These are phyloP conservation scores for Willowsia nigromaculata DNA, from an alignment of 2,888 invertebrate species.

Conservation along the genomic window DNA sequence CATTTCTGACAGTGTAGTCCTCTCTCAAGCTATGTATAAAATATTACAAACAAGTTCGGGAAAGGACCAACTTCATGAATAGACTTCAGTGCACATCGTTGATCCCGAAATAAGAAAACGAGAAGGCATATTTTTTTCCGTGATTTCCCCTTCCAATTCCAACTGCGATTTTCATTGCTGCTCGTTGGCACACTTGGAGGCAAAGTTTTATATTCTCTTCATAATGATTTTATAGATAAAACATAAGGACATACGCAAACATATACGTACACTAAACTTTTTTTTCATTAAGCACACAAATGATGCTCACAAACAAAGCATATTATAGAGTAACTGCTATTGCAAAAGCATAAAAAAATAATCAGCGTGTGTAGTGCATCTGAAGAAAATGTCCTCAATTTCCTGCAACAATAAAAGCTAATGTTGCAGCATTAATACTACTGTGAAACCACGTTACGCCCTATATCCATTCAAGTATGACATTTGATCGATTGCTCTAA, in stretches of 20 bases:
- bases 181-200: too few species aligned
- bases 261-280: too few species aligned
- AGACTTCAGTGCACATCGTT: neutral
- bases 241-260: too few species aligned
- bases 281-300: too few species aligned
- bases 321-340: neutral
- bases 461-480: neutral
- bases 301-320: neutral
- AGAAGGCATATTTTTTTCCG: neutral
- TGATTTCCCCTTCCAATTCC: neutral
- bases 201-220: too few species aligned
- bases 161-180: neutral
- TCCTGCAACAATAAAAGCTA: neutral
- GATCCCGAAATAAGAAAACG: neutral
- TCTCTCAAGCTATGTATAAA: neutral
- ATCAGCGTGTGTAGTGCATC: neutral
- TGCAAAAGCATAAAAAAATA: neutral
- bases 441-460: neutral
- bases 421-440: neutral
- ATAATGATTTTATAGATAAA: too few species aligned
- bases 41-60: neutral
- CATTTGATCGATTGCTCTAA: constrained; percentile 26
- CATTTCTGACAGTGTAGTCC: neutral
- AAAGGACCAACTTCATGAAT: neutral
- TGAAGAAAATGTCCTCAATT: neutral